Base-by-base conservation (phyloP, 2,113 vertebrate genomes). In the Eulemur rufifrons region DNA sequence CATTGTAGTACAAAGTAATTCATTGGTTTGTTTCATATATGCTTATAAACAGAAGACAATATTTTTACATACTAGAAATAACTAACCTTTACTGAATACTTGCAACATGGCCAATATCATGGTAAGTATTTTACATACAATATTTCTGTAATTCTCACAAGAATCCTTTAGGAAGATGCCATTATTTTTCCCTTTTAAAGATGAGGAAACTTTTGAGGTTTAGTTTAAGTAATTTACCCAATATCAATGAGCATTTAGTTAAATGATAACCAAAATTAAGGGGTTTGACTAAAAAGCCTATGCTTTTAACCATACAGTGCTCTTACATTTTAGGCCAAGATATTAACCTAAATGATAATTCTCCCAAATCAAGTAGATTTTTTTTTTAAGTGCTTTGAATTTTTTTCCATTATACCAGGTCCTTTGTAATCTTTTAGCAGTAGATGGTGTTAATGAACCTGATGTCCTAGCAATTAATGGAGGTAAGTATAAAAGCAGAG, bases 381-480 rank as follows among this genome's bases (percentile, higher is more conserved):
- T 64, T 64, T 64, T 85, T 81, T 92, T 71, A 92, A 96, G 9
- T 97, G 56, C 29, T 97, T 71, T 73, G 56, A 94, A 95, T 97
- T 97, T 61, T 61, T 98, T 98, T 98, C 86, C 96, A 92, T 97
- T 96, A 82, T 97, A 83, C 82, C 97, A 99, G 99, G 97, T 99
- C 93, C 98, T 99, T 96, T 99, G 99, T 98, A 99, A 99, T 98
- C 99, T 99, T 97, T 98, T 99, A 88, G 99, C 99, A 93, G 99
- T 99, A 66, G 99, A 99, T 98, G 99, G 99, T 29, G 92, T 99
- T 95, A 99, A 99, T 98, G 99, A 99, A 97, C 99, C 99, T 94
- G 99, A 99, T 96, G 96, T 99, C 84, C 98, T 99, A 91, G 99
- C 99, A 96, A 99, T 99, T 96, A 99, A 99, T 97, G 99, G 99